These are phyloP conservation scores for Drosophila kikkawai DNA, from an alignment of 1,140 invertebrate genomes.

Conservation along the genomic window DNA sequence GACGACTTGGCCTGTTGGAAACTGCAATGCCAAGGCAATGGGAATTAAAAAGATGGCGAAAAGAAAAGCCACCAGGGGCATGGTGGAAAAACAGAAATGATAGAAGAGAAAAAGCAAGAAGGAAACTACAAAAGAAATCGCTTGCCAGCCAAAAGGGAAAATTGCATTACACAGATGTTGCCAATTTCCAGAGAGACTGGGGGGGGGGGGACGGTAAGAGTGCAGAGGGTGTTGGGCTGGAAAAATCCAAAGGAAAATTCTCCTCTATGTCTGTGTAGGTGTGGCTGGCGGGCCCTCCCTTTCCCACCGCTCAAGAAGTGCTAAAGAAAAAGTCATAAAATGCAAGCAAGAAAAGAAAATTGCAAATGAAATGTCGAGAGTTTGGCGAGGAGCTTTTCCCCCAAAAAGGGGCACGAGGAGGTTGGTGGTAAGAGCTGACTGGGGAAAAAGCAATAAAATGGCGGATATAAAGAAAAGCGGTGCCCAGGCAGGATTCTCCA, in stretches of 20 bases:
- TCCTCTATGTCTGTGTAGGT: constrained; percentile 27
- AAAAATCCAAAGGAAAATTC: constrained; percentile 23
- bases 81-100: constrained; percentile 17
- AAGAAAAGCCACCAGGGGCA: constrained; percentile 16
- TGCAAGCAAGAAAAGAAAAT: constrained; percentile 75
- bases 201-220: background rate
- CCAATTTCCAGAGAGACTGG: constrained; percentile 47
- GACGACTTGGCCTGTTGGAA: constrained; percentile 25
- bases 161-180: constrained; percentile 81
- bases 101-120: constrained; percentile 10
- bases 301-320: constrained; percentile 28
- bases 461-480: constrained; percentile 57
- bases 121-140: constrained; percentile 49
- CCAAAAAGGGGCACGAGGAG: constrained; percentile 1
- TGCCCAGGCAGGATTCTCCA: constrained; percentile 14
- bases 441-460: constrained; percentile 68
- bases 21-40: constrained; percentile 47
- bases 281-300: constrained; percentile 19
- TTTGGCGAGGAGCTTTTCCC: constrained; percentile 48
- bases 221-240: background rate
- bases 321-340: constrained; percentile 77
- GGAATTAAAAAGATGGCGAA: constrained; percentile 54
- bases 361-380: constrained; percentile 77
- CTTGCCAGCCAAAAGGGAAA: constrained; percentile 63
- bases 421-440: constrained; percentile 9